Evolutionary conservation across 35 echinoderm and acorn worm genomes (phyloP), one percentile per base, ranked within the genome.

Genomic region (Ptychodera flava): DNA sequence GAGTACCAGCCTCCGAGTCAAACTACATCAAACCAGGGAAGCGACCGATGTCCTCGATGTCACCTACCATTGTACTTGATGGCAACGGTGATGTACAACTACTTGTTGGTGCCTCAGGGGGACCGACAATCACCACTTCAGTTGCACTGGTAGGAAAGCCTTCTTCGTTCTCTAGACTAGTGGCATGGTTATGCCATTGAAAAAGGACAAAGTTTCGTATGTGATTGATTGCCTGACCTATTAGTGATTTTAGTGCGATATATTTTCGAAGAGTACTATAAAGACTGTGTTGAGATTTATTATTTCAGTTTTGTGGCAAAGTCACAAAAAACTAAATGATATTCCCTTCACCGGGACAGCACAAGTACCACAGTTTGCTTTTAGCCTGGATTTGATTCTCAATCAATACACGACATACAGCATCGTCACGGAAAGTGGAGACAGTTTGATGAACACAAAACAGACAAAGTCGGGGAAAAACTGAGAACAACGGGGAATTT

Each of bases 31-130:
- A 32, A 35, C 89, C 95, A 15, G 92, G 92, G 36, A 94, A 94
- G 35, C 87, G 95, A 29, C 95, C 95, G 12, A 88, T 97, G 81
- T 94, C 95, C 16, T 97, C 95, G 30, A 97, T 97, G 95, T 80
- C 84, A 2, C 95, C 95, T 0, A 37, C 85, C 1, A 92, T 97
- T 29, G 29, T 90, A 32, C 30, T 97, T 28, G 95, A 97, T 81
- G 34, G 37, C 0, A 30, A 80, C 1, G 88, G 88, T 15, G 84
- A 97, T 28, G 95, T 94, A 14, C 79, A 75, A 36, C 78, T 91
- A 16, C 90, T 94, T 15, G 35, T 86, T 12, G 95, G 95, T 0
- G 89, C 92, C 29, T 93, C 95, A 1, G 95, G 95, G 33, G 92
- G 92, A 22, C 83, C 90, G 0, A 84, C 81, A 32, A 97, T 97